Conservation (phyloP, 2,113 vertebrate genomes). For the Noctilio leporinus region DNA sequence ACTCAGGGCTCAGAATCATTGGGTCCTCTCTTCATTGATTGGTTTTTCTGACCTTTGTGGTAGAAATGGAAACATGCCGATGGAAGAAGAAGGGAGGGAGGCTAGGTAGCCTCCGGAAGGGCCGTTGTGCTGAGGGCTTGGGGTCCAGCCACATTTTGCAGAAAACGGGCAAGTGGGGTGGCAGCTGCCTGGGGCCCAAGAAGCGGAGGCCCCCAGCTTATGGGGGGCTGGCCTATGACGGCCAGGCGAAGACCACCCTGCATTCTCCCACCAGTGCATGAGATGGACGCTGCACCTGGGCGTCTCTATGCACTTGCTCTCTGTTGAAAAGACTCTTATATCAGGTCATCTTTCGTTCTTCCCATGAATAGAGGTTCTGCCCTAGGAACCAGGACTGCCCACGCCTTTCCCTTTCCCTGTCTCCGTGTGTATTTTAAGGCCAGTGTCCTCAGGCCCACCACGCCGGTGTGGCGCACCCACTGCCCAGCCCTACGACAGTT, state of each 20-base stretch:
- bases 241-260: background rate
- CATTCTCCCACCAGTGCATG: background rate
- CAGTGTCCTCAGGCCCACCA: background rate
- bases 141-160: slow-evolving; percentile 38
- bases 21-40: slow-evolving; percentile 72
- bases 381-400: background rate
- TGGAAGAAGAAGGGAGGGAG: slow-evolving; percentile 33
- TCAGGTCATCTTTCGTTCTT: background rate
- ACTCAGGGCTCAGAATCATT: slow-evolving; percentile 66
- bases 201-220: background rate
- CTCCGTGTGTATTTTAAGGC: background rate
- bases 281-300: background rate
- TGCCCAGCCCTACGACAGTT: background rate
- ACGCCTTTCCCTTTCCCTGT: background rate
- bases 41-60: slow-evolving; percentile 78
- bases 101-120: background rate
- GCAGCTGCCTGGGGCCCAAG: background rate
- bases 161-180: slow-evolving; percentile 3
- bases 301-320: background rate
- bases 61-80: slow-evolving; percentile 65
- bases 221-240: background rate
- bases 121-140: background rate
- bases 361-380: background rate
- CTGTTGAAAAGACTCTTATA: background rate
- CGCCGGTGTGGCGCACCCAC: background rate